Base-by-base conservation (phyloP, 2,113 vertebrate species). In the Barnardius zonarius region DNA sequence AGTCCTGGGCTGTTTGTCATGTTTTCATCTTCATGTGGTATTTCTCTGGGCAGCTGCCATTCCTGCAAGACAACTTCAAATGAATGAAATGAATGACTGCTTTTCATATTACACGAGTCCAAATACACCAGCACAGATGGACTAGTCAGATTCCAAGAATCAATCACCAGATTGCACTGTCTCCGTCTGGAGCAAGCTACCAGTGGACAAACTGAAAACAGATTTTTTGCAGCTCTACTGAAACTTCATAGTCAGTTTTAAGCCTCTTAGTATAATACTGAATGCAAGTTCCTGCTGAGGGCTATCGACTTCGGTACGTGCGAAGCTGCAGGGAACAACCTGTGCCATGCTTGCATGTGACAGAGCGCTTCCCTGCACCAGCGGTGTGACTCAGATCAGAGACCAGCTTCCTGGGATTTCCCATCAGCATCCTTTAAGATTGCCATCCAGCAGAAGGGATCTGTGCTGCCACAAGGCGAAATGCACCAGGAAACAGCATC, bases 201-300 rank as follows among this genome's bases (percentile, higher is more conserved):
- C 78, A 67, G 43, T 48, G 35, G 76, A 93, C 64, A 86, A 81
- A 83, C 22, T 43, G 86, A 75, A 88, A 94, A 46, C 51, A 52
- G 48, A 1, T 6, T 11, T 62, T 92, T 63, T 88, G 64, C 77
- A 84, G 83, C 55, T 68, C 7, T 64, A 52, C 52, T 80, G 82
- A 64, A 94, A 74, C 37, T 44, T 96, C 92, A 78, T 83, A 86
- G 93, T 68, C 16, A 5, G 78, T 93, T 88, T 95, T 92, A 96
- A 97, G 88, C 83, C 69, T 95, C 88, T 92, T 81, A 92, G 59
- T 39, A n/a, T 57, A 85, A 87, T 70, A 59, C 41, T 64, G 88
- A 93, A 77, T 64, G 83, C 64, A 64, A 43, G 64, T 83, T 90
- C 92, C 94, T 86, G 85, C 95, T 93, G 94, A 78, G 92, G 90